Conservation (phyloP, 2,797 vertebrate species). For the Crocodylus rhombifer region DNA sequence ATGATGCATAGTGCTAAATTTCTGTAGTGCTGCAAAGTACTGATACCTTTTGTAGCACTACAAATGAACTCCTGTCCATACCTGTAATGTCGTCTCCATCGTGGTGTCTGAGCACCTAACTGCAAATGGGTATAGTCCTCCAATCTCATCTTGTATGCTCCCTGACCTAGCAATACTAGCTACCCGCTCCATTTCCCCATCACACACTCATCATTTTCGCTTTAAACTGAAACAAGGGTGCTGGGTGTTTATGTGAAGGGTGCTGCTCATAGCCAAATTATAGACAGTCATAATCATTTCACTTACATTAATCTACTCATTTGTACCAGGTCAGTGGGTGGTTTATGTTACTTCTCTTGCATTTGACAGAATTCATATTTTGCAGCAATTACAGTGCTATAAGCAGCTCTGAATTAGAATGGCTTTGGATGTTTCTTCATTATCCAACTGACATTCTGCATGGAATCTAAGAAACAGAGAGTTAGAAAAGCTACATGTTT, state of each 20-base stretch:
- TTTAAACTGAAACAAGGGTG: background rate
- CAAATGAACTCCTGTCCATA: too few species aligned
- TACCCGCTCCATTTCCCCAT: background rate
- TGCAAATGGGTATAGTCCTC: background rate
- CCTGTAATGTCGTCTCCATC: background rate
- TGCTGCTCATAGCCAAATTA: background rate
- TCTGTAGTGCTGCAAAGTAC: too few species aligned
- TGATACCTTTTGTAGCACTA: too few species aligned
- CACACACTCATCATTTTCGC: background rate
- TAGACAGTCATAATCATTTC: background rate
- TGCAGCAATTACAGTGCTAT: background rate
- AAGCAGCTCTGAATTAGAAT: background rate
- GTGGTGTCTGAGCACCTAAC: background rate
- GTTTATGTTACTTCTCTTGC: background rate
- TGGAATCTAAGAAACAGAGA: background rate
- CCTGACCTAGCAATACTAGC: background rate
- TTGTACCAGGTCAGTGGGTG: background rate
- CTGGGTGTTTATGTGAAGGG: background rate
- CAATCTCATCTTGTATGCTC: background rate
- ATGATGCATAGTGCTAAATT: too few species aligned
- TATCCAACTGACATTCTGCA: background rate
- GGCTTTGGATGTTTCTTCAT: background rate
- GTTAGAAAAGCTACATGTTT: background rate
- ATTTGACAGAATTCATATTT: background rate
- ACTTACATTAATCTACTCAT: fast-evolving